phyloP scores from a whole-genome alignment of 2,888 invertebrate species.

The Antitype chi region DNA sequence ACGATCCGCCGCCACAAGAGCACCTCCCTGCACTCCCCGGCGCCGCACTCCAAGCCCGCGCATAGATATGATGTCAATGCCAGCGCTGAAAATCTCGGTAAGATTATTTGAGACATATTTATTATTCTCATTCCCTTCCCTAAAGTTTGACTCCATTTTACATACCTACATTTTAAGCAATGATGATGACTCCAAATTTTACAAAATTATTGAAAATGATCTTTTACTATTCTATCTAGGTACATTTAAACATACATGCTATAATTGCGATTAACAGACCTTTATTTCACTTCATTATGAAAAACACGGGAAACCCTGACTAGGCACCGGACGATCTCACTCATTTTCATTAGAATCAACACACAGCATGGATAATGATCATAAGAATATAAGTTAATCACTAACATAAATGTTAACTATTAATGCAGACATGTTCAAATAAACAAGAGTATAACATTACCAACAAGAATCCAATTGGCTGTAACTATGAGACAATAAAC shows the following conservation, averaged over 20 bases:
- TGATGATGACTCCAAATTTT: conserved; percentile 15
- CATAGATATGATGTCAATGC: conserved; percentile 94
- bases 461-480: conserved; percentile 58
- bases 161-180: conserved; percentile 34
- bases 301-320: conserved; percentile 49
- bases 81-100: conserved; percentile 94
- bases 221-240: conserved; percentile 39
- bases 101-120: conserved; percentile 67
- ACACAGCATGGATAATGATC: conserved; percentile 62
- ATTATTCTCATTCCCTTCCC: conserved; percentile 12
- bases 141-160: conserved; percentile 21
- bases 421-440: conserved; percentile 50
- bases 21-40: conserved; percentile 94
- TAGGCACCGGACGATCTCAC: conserved; percentile 61
- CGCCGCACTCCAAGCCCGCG: conserved; percentile 91
- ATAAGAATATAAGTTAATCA: conserved; percentile 32
- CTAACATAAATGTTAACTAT: conserved; percentile 31
- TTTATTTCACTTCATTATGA: conserved; percentile 46
- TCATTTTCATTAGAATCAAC: conserved; percentile 55
- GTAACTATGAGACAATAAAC: conserved; percentile 51
- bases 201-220: conserved; percentile 14
- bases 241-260: conserved; percentile 58
- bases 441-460: conserved; percentile 56
- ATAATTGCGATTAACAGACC: conserved; percentile 47
- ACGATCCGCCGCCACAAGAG: conserved; percentile 96